Evolutionary conservation across 2,113 vertebrate species (phyloP).

Genomic region (Origma solitaria): DNA sequence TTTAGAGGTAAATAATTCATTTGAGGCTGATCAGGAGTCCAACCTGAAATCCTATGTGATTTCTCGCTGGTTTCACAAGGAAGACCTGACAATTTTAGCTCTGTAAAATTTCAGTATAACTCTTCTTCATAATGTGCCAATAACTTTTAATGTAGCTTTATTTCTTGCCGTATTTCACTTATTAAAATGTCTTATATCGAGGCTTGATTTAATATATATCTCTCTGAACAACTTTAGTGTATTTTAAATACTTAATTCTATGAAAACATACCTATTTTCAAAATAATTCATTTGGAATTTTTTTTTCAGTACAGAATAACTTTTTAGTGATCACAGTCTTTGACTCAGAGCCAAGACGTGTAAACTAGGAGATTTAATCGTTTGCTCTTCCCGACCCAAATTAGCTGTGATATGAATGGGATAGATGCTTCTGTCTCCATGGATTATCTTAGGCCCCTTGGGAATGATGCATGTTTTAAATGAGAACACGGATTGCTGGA

Average conservation of each 20-base stretch:
- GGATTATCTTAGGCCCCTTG: background rate
- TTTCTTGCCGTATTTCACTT: background rate
- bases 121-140: background rate
- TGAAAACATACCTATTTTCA: background rate
- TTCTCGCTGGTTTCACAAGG: background rate
- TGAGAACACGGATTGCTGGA: background rate
- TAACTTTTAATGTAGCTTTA: background rate
- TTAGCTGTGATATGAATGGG: background rate
- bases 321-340: background rate
- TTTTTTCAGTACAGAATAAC: background rate
- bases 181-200: accelerated
- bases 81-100: background rate
- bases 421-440: background rate
- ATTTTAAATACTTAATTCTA: background rate
- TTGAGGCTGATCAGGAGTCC: background rate
- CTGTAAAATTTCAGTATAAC: background rate
- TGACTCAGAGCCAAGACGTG: background rate
- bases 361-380: background rate
- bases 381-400: background rate
- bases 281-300: background rate
- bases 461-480: background rate
- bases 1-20: background rate
- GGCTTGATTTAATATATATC: background rate
- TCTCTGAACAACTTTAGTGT: background rate
- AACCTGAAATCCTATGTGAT: background rate